Evolutionary conservation across 2,888 invertebrate genomes (phyloP).

Genomic region (Lasioglossum malachurum): DNA sequence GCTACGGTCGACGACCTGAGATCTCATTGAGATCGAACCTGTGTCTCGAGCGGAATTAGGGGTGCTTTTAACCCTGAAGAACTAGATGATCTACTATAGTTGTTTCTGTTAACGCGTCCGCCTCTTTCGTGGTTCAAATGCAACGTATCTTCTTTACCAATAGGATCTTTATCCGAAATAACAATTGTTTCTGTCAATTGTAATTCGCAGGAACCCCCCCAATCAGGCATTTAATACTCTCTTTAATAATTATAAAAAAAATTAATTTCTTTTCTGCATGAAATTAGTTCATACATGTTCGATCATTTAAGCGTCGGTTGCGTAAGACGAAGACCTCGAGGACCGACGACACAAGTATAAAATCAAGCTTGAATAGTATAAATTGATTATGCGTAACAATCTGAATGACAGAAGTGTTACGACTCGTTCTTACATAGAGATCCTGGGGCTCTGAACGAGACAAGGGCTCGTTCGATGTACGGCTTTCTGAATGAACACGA

Average conservation of each 20-base stretch:
- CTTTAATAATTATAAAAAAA: background rate
- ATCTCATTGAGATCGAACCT: background rate
- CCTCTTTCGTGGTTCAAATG: no score
- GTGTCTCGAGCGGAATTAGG: background rate
- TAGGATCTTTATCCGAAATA: background rate
- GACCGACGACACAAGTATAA: no score
- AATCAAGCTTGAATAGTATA: no score
- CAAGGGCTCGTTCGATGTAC: background rate
- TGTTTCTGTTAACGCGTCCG: background rate
- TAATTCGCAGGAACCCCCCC: background rate
- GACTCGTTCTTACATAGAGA: background rate
- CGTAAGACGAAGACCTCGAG: no score
- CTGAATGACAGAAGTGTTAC: background rate
- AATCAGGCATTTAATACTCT: background rate
- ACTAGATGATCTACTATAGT: background rate
- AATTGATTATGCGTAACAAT: background rate
- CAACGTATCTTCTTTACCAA: no score
- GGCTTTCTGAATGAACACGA: background rate
- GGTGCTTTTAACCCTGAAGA: background rate
- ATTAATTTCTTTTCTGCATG: no score
- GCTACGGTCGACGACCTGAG: slow-evolving; percentile 12
- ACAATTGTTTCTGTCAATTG: background rate
- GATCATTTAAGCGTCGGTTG: no score
- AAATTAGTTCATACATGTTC: no score
- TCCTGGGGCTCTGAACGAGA: background rate